These are phyloP conservation scores for Sus scrofa DNA, from an alignment of 2,113 vertebrate species.

Conservation along the genomic window T2T-Sscrofa CM000825.6:88367501-88368000, in stretches of 20 bases:
- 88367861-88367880: rapidly evolving
- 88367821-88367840: not conserved
- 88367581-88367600: not conserved
- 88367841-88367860: not conserved
- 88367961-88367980: not conserved
- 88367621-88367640: not conserved
- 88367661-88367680: not conserved
- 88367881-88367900: not conserved
- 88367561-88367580: no score
- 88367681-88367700: not conserved
- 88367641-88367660: not conserved
- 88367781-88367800: not conserved
- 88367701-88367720: not conserved
- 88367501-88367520: no score
- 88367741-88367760: not conserved
- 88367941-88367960: not conserved
- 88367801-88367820: not conserved
- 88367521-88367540: no score
- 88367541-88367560: no score
- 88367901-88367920: not conserved
- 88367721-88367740: not conserved
- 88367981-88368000: not conserved
- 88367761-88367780: not conserved
- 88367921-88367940: not conserved
- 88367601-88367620: not conserved